Conservation (phyloP, 2,113 vertebrate genomes). For the Cercopithecus mona region DNA sequence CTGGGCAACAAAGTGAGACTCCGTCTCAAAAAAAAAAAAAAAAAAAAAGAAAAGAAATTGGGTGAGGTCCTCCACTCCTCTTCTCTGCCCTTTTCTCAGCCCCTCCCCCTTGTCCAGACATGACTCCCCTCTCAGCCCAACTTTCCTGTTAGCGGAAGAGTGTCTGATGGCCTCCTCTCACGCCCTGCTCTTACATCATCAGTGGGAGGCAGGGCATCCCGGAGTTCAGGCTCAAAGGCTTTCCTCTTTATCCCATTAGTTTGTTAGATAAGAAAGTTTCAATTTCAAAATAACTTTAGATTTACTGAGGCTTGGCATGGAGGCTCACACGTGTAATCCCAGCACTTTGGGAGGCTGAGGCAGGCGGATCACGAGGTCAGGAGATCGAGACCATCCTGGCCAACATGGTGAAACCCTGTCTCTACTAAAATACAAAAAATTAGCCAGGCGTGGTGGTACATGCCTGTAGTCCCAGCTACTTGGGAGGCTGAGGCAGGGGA, state of each 20-base stretch:
- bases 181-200: neutral
- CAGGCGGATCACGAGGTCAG: too few species aligned
- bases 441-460: too few species aligned
- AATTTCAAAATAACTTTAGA: neutral
- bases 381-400: too few species aligned
- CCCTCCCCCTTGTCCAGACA: neutral
- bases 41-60: neutral
- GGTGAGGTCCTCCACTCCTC: neutral
- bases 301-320: neutral
- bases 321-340: too few species aligned
- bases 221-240: neutral
- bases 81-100: neutral
- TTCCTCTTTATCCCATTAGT: neutral
- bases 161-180: neutral
- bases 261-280: neutral
- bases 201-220: neutral
- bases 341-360: too few species aligned
- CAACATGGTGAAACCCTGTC: too few species aligned
- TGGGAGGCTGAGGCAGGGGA: too few species aligned
- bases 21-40: too few species aligned
- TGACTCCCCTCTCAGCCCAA: neutral
- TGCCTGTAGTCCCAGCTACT: too few species aligned
- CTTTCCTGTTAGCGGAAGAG: neutral
- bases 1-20: too few species aligned
- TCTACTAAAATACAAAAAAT: too few species aligned